phyloP scores from a whole-genome alignment of 2,113 vertebrate genomes.

The Dunckerocampus dactyliophorus region DNA sequence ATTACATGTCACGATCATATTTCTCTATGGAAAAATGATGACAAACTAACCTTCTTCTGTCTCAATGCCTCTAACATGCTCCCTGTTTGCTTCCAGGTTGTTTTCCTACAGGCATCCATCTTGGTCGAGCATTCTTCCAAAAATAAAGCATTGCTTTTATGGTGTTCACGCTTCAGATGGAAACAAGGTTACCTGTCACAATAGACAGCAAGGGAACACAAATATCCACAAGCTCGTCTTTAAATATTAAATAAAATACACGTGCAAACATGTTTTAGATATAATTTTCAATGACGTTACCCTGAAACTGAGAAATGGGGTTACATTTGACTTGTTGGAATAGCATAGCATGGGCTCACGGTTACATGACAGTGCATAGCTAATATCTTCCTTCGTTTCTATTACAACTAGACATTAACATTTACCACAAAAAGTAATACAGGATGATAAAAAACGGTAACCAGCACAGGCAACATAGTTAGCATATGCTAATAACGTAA shows the following conservation, averaged over 20 bases:
- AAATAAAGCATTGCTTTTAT: not conserved
- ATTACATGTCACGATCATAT: no score
- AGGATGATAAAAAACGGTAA: not conserved
- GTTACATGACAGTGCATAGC: no score
- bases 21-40: no score
- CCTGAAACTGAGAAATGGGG: not conserved
- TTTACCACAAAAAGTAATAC: no score
- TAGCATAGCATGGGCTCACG: no score
- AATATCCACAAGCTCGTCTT: not conserved
- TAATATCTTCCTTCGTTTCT: no score
- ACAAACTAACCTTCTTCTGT: not conserved
- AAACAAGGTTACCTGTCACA: conserved; percentile 4
- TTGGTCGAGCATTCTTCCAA: not conserved
- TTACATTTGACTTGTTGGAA: no score
- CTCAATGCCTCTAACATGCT: not conserved
- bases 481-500: conserved; percentile 51
- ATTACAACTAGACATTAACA: no score
- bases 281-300: not conserved
- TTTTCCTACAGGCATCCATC: not conserved
- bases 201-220: not conserved
- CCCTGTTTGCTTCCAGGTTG: not conserved
- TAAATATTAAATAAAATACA: not conserved
- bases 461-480: not conserved
- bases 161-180: conserved; percentile 17
- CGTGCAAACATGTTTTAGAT: no score